phyloP scores from a whole-genome alignment of 1,140 invertebrate species.

The Neodiprion pinetum region DNA sequence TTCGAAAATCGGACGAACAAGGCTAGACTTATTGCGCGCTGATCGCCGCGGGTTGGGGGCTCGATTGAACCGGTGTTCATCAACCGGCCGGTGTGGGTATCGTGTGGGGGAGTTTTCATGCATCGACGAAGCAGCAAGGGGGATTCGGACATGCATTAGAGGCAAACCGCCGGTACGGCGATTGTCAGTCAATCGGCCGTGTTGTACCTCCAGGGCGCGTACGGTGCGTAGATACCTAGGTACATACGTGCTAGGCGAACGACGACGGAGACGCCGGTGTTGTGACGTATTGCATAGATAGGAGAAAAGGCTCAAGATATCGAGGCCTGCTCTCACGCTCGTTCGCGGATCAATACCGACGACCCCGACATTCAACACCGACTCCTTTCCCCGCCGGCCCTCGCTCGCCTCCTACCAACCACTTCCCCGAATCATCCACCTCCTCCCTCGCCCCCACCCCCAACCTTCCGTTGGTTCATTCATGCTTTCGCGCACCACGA shows the following conservation, averaged over 20 bases:
- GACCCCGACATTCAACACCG: constrained; percentile 62
- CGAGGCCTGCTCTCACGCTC: constrained; percentile 43
- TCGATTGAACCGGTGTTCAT: too few relatives aligned
- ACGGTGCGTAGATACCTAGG: too few relatives aligned
- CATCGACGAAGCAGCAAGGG: too few relatives aligned
- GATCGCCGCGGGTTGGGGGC: too few relatives aligned
- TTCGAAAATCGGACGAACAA: too few relatives aligned
- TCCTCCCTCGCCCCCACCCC: constrained; percentile 34
- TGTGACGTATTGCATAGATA: background rate
- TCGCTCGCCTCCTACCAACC: constrained; percentile 27
- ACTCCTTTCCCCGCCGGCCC: constrained; percentile 37
- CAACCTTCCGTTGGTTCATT: constrained; percentile 49
- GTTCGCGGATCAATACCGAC: constrained; percentile 59
- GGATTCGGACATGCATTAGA: too few relatives aligned
- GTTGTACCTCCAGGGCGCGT: too few relatives aligned
- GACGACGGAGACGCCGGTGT: background rate
- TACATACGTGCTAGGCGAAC: background rate
- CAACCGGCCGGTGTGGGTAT: too few relatives aligned
- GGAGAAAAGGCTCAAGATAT: constrained; percentile 50
- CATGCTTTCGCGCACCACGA: constrained; percentile 46
- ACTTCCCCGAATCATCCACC: constrained; percentile 21
- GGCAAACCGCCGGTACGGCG: too few relatives aligned
- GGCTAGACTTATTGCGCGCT: too few relatives aligned
- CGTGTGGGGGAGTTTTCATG: too few relatives aligned
- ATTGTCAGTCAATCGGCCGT: too few relatives aligned